Conservation (phyloP, 2,113 vertebrate genomes). For the Bombycilla garrulus region DNA sequence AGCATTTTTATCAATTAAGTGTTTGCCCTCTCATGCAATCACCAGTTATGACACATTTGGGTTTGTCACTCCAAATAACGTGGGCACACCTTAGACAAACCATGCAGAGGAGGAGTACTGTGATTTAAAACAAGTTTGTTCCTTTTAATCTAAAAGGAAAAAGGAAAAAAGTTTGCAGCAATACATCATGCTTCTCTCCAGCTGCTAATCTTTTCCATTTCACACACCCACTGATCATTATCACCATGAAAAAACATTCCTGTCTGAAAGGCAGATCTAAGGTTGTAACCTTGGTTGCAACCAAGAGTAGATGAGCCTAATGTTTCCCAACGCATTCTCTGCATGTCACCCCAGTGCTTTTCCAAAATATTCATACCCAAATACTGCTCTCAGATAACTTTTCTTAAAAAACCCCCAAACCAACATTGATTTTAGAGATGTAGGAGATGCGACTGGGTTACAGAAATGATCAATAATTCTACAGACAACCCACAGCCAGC, state of each 20-base stretch:
- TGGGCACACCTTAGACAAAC: conserved; percentile 52
- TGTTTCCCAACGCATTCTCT: background rate
- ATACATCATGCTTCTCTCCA: conserved; percentile 30
- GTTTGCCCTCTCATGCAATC: conserved; percentile 49
- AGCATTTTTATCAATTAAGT: conserved; percentile 57
- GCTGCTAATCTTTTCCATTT: conserved; percentile 51
- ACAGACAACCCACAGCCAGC: background rate
- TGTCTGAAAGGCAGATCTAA: conserved; percentile 41
- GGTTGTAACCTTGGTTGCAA: conserved; percentile 2
- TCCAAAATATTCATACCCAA: background rate
- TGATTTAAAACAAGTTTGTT: conserved; percentile 45
- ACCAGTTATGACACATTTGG: conserved; percentile 44
- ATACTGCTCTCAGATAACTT: background rate
- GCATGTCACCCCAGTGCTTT: background rate
- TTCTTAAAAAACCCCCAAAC: background rate
- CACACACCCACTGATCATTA: conserved; percentile 54
- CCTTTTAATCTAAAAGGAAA: conserved; percentile 55
- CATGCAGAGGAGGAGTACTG: conserved; percentile 7
- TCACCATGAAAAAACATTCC: background rate
- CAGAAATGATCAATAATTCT: background rate
- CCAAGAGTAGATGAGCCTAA: background rate
- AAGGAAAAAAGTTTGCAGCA: conserved; percentile 4
- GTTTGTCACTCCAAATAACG: conserved; percentile 1
- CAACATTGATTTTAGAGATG: background rate
- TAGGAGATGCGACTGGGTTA: background rate